phyloP scores from a whole-genome alignment of 2,113 vertebrate genomes.

The Dasyprocta punctata region DNA sequence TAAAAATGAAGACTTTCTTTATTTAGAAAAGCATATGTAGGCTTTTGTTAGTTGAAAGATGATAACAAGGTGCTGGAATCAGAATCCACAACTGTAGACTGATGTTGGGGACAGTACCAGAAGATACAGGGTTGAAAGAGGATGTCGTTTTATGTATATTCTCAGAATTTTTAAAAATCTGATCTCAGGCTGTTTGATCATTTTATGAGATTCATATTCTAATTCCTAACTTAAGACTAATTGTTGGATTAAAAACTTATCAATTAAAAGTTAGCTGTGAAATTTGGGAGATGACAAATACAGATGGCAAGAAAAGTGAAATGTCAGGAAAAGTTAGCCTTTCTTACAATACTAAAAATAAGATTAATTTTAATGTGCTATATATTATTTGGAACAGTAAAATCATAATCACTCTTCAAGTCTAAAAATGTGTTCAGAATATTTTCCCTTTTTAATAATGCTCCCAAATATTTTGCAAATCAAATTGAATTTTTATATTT shows the following conservation, averaged over 20 bases:
- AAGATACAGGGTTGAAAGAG: conserved; percentile 62
- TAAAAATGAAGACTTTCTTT: conserved; percentile 52
- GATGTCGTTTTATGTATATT: conserved; percentile 30
- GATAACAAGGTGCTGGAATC: conserved; percentile 66
- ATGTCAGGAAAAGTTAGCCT: not conserved
- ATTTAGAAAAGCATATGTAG: conserved; percentile 14
- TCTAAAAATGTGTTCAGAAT: conserved; percentile 28
- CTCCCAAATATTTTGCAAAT: not conserved
- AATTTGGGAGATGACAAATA: conserved; percentile 71
- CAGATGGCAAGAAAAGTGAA: conserved; percentile 17
- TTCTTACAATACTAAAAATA: conserved; percentile 1
- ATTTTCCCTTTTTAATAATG: conserved; percentile 20
- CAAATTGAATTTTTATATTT: conserved; percentile 35
- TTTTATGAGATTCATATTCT: conserved; percentile 22
- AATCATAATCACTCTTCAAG: conserved; percentile 15
- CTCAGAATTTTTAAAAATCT: not conserved
- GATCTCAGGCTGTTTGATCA: not conserved
- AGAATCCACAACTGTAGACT: conserved; percentile 52
- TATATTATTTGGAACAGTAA: conserved; percentile 44
- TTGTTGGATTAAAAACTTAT: conserved; percentile 65
- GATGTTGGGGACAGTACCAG: conserved; percentile 74
- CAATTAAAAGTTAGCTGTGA: conserved; percentile 81
- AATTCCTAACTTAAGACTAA: not conserved
- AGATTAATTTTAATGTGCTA: not conserved
- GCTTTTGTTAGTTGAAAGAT: conserved; percentile 57